Percentiles rank a stretch among this genome's conserved stretches.
These are phyloP conservation scores for Ophion costatus DNA, from an alignment of 2,888 invertebrate species.

Conservation along the genomic window DNA sequence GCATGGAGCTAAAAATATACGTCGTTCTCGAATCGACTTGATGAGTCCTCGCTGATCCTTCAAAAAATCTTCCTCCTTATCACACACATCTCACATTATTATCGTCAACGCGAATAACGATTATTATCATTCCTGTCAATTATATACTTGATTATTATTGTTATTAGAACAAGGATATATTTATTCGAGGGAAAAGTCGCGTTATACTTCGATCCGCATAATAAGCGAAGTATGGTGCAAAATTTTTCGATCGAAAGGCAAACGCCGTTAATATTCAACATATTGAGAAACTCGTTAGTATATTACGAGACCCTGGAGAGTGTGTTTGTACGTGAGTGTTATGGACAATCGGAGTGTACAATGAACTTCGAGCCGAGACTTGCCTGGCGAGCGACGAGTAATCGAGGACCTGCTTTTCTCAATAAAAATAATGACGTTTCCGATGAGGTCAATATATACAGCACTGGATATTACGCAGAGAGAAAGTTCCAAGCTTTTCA, in stretches of 20 bases:
- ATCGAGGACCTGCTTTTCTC: constrained; percentile 38
- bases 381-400: constrained; percentile 46
- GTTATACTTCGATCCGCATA: background rate
- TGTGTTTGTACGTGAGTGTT: constrained; percentile 29
- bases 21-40: constrained; percentile 85
- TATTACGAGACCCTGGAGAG: constrained; percentile 54
- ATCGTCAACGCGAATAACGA: background rate
- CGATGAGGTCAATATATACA: background rate
- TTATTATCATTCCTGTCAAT: background rate
- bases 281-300: constrained; percentile 40
- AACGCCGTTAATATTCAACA: constrained; percentile 38
- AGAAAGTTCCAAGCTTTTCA: constrained; percentile 21
- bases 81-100: constrained; percentile 1
- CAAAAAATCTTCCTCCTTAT: constrained; percentile 9
- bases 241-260: constrained; percentile 42
- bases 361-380: constrained; percentile 16
- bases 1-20: constrained; percentile 89
- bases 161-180: constrained; percentile 2
- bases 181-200: background rate
- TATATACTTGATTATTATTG: constrained; percentile 2
- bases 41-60: constrained; percentile 66
- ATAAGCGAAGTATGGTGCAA: constrained; percentile 10
- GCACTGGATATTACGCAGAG: background rate
- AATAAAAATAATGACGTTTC: constrained; percentile 51
- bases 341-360: constrained; percentile 23